These are phyloP conservation scores for Macquaria ambigua DNA, from an alignment of 2,113 vertebrate species.

Conservation along the genomic window DNA sequence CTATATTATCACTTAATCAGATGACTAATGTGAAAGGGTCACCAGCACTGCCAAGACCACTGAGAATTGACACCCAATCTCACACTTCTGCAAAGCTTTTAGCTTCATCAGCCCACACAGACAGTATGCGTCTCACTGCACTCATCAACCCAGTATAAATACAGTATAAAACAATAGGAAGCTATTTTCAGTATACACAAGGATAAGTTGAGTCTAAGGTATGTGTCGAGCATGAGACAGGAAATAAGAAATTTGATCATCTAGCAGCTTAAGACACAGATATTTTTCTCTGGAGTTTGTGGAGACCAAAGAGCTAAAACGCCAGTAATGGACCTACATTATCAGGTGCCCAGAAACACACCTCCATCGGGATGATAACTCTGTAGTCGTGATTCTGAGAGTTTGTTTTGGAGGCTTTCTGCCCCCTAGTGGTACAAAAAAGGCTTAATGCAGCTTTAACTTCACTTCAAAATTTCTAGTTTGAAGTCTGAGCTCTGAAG, in stretches of 20 bases:
- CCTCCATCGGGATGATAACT: conserved; percentile 4
- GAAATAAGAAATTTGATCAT: conserved; percentile 1
- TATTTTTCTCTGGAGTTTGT: background rate
- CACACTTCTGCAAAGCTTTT: conserved; percentile 16
- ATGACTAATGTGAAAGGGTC: conserved; percentile 27
- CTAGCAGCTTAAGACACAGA: background rate
- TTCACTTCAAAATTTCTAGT: background rate
- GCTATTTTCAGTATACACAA: background rate
- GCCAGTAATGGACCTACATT: too few species aligned
- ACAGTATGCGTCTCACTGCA: background rate
- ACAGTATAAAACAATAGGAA: background rate
- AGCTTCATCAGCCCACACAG: background rate
- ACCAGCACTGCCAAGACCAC: conserved; percentile 13
- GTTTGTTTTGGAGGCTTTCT: background rate
- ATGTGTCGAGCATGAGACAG: background rate
- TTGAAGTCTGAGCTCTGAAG: background rate
- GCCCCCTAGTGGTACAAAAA: background rate
- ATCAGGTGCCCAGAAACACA: too few species aligned
- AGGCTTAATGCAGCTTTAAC: background rate
- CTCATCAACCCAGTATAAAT: conserved; percentile 3
- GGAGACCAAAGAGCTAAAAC: background rate
- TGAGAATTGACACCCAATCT: conserved; percentile 35
- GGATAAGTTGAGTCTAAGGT: background rate
- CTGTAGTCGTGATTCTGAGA: background rate
- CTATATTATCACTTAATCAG: conserved; percentile 32